Percentiles rank a stretch among this genome's conserved stretches.
These are phyloP conservation scores for Macroramphosus scolopax DNA, from an alignment of 2,797 vertebrate species.

Conservation along the genomic window DNA sequence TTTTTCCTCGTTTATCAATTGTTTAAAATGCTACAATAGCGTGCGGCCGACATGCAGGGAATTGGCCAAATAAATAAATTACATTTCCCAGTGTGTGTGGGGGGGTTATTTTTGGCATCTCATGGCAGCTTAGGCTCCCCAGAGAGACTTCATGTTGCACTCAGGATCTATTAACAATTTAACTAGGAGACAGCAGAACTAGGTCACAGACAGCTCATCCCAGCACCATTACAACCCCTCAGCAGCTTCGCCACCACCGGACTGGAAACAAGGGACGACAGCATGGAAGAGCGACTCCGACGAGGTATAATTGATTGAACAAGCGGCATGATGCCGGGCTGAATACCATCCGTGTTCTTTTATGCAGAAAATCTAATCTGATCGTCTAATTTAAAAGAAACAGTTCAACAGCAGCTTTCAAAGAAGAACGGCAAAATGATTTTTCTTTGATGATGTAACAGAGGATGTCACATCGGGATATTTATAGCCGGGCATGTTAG, in stretches of 20 bases:
- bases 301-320: slow-evolving; percentile 20
- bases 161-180: slow-evolving; percentile 80
- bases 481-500: slow-evolving; percentile 21
- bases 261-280: slow-evolving; percentile 22
- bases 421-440: too few species aligned
- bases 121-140: slow-evolving; percentile 61
- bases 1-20: neutral
- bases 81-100: slow-evolving; percentile 53
- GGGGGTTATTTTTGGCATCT: slow-evolving; percentile 68
- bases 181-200: slow-evolving; percentile 70
- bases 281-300: slow-evolving; percentile 16
- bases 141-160: slow-evolving; percentile 67
- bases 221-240: slow-evolving; percentile 25
- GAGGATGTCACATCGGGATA: slow-evolving; percentile 15
- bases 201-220: slow-evolving; percentile 69
- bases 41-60: slow-evolving; percentile 20
- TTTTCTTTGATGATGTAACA: slow-evolving; percentile 21
- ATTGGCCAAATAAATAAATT: slow-evolving; percentile 68
- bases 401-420: neutral
- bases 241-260: slow-evolving; percentile 30
- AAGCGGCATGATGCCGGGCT: neutral
- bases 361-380: neutral
- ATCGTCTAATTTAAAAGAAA: neutral
- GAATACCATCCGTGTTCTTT: neutral
- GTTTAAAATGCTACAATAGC: slow-evolving; percentile 9